Evolutionary conservation across 53 echinoderm and acorn worm species (phyloP), one percentile per base, ranked within the genome.

Genomic region (Temnopleurus reevesii): DNA sequence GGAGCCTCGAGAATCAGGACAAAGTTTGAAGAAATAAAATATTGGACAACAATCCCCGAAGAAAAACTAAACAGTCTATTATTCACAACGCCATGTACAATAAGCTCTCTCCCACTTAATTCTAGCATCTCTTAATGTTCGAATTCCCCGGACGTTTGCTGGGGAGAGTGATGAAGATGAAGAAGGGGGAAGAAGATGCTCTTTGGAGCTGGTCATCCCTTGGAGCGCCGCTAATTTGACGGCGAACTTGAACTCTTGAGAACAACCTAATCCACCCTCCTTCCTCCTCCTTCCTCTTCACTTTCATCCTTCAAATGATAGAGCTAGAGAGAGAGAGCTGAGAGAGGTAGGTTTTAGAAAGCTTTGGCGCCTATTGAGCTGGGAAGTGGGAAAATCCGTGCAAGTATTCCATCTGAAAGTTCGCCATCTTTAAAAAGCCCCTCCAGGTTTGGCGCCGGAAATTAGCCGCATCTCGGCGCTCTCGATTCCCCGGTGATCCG

Each of bases 181-280:
- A 21, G 71, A 38, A 17, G 25, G 21, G 34, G 21, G 34, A 41
- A 71, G 71, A 71, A 71, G 71, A 71, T 71, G 71, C 71, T 71
- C 49, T 12, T 41, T 41, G 4, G 33, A 4, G 12, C 4, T 33
- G 12, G 63, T 36, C 41, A 19, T 7, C 21, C 71, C 71, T 27
- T 41, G 71, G 23, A 71, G 71, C 71, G 71, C 71, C 71, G 71
- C 71, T 71, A 71, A 71, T 71, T 71, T 71, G 71, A 71, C 41
- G 36, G 41, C 71, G 71, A 71, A 71, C 71, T 71, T 71, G 71
- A 71, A 71, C 71, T 71, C 41, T 36, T 36, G 41, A 71, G 41
- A 71, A 71, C 38, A 36, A 71, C 21, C 71, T 71, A 71, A 71
- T 71, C 71, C 71, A 6, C 41, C 71, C 71, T 41, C 43, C 71